A percentile compares a stretch with the other conserved stretches of the same genome.
These are phyloP conservation scores for Drosophila elegans DNA, from an alignment of 1,140 invertebrate species.

Conservation along the genomic window DNA sequence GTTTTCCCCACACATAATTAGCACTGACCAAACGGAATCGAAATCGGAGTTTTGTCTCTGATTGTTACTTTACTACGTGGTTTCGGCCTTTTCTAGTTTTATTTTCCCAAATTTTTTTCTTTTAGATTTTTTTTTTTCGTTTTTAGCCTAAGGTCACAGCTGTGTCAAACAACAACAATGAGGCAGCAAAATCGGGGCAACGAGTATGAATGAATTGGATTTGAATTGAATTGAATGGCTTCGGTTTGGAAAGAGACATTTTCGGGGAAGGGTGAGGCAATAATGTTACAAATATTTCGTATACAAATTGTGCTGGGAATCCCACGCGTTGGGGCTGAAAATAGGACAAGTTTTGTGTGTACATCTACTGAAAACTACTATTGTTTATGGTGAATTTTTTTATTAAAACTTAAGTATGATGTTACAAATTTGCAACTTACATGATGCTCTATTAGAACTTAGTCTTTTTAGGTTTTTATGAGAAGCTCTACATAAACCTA, in stretches of 20 bases:
- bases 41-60: conserved; percentile 14
- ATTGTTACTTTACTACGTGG: conserved; percentile 43
- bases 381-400: neutral
- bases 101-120: conserved; percentile 6
- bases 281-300: conserved; percentile 12
- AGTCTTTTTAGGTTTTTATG: no score
- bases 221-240: conserved; percentile 18
- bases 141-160: conserved; percentile 20
- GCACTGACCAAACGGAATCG: conserved; percentile 7
- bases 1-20: conserved; percentile 34
- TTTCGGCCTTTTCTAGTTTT: conserved; percentile 10
- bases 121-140: neutral
- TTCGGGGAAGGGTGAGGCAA: neutral
- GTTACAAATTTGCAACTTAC: no score
- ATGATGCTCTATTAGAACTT: no score
- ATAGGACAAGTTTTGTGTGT: neutral
- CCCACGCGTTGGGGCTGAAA: neutral
- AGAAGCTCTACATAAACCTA: no score
- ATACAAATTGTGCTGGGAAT: conserved; percentile 12
- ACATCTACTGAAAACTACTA: neutral
- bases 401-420: neutral
- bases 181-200: conserved; percentile 18
- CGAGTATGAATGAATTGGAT: conserved; percentile 31
- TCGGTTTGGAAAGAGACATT: neutral
- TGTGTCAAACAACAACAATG: conserved; percentile 40